Percentiles rank a stretch among this genome's conserved stretches.
These are phyloP conservation scores for Tipula confusa DNA, from an alignment of 2,888 invertebrate species.

Conservation along the genomic window DNA sequence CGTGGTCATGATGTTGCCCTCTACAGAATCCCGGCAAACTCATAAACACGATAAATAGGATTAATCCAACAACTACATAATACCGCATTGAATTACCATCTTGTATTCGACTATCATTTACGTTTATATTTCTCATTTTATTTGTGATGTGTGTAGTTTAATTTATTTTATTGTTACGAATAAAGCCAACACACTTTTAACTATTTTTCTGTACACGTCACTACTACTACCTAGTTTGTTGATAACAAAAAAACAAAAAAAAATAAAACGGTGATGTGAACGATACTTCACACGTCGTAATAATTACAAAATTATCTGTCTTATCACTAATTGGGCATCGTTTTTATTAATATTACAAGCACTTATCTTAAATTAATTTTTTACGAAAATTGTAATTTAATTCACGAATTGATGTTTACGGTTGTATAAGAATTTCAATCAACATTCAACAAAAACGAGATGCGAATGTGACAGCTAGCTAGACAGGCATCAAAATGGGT, in stretches of 20 bases:
- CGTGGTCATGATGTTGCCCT: slow-evolving; percentile 50
- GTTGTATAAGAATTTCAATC: neutral
- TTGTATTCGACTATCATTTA: neutral
- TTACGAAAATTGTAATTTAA: neutral
- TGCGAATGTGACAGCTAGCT: neutral
- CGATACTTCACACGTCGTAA: neutral
- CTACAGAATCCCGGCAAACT: slow-evolving; percentile 46
- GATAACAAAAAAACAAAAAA: neutral
- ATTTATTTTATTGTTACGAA: neutral
- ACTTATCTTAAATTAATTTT: neutral
- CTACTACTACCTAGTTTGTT: neutral
- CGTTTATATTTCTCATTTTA: neutral
- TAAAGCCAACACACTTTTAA: neutral
- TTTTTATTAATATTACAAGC: neutral
- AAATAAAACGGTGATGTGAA: neutral
- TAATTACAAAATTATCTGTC: neutral
- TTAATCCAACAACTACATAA: slow-evolving; percentile 39
- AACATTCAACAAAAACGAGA: neutral
- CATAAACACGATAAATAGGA: slow-evolving; percentile 43
- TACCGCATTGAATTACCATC: neutral
- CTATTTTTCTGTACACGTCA: neutral
- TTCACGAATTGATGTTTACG: neutral
- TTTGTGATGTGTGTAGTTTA: neutral
- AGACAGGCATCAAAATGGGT: too few relatives aligned
- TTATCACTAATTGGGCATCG: neutral